Evolutionary conservation across 2,888 invertebrate genomes (phyloP), one percentile per base, ranked within the genome.

Genomic region (Lepidocyrtinus sp.): DNA sequence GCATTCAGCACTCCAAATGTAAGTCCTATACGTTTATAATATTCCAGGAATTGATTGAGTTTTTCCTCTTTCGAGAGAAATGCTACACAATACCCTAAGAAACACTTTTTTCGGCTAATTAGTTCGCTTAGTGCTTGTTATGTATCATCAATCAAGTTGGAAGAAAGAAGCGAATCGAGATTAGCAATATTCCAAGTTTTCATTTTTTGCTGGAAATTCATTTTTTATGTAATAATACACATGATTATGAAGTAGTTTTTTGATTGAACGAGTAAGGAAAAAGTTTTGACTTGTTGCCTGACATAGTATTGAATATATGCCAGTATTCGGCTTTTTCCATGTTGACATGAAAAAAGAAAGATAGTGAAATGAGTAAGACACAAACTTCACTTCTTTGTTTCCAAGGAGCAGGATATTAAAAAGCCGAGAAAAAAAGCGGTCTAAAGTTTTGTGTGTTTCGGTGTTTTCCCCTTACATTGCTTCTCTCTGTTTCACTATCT

Each of bases 61-160:
- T 50, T 12, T 50, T 50, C n/a, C 12, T 36, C 5, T 5, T 36
- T 36, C 36, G 36, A 12, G 5, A 36, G 36, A 36, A 50, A 12
- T 17, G 2, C n/a, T n/a, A 50, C 50, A 50, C 15, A 12, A 12
- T 1, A 1, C 15, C 17, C 50, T 50, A n/a, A n/a, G 50, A 50
- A n/a, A n/a, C 17, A n/a, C 17, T 50, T 50, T 50, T 24, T 59
- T 71, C 21, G 45, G 36, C 24, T 71, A 62, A 71, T 71, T 36
- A 59, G 71, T 62, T 19, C 26, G 69, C 50, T 50, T 50, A 50
- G 17, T 50, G 5, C 17, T 50, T n/a, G 50, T 12, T n/a, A 15
- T 2, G 50, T 12, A 50, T 50, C 50, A 50, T 50, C 50, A 50
- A 50, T 50, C 50, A 50, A 50, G 5, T 12, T 50, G 50, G 12